Conservation (phyloP, 2,113 vertebrate genomes). For the Genyomyrus donnyi region DNA sequence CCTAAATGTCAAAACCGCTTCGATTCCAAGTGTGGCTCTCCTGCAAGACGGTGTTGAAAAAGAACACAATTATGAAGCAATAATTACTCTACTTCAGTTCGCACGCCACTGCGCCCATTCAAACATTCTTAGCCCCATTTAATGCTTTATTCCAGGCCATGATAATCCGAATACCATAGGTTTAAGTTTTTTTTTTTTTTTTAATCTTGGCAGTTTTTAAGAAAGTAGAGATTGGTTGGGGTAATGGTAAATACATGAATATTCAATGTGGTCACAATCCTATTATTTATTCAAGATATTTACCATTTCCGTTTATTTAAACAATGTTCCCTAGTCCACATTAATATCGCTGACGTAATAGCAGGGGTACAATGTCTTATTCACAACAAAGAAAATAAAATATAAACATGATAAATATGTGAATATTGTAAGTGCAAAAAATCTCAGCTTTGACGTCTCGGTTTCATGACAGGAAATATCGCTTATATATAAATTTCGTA, state of each 20-base stretch:
- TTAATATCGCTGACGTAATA: neutral
- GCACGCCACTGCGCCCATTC: conserved; percentile 63
- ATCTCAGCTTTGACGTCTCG: neutral
- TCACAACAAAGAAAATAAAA: neutral
- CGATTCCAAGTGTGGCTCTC: conserved; percentile 62
- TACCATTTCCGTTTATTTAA: conserved; percentile 17
- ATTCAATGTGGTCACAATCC: conserved; percentile 23
- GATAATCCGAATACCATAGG: conserved; percentile 63
- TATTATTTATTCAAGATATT: conserved; percentile 18
- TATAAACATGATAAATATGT: neutral
- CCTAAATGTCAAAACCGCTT: conserved; percentile 79
- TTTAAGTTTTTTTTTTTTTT: conserved; percentile 40
- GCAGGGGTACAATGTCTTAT: neutral
- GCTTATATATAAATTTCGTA: neutral
- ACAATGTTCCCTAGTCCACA: conserved; percentile 12
- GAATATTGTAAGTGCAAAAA: neutral
- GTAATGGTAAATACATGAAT: conserved; percentile 32
- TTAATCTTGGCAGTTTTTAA: conserved; percentile 11
- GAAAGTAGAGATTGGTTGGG: conserved; percentile 4
- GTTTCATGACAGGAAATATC: neutral
- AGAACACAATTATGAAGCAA: conserved; percentile 75
- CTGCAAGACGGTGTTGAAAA: conserved; percentile 50
- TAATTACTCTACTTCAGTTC: conserved; percentile 67
- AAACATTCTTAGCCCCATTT: conserved; percentile 60
- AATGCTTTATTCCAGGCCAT: conserved; percentile 59